These are phyloP conservation scores for Solea senegalensis DNA, from an alignment of 2,113 vertebrate genomes.

Conservation along the genomic window DNA sequence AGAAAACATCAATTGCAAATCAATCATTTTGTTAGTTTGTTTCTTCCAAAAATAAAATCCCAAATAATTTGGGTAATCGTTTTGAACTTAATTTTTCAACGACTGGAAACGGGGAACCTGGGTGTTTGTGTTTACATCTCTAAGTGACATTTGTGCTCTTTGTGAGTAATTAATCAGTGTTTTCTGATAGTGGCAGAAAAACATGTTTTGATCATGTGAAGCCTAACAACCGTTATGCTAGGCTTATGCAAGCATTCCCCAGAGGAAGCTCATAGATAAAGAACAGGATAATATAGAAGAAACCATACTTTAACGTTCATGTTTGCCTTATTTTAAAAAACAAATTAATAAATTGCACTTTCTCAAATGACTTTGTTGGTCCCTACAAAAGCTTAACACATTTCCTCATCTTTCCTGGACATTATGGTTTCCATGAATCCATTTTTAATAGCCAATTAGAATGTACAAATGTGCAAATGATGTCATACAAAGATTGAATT, in stretches of 20 bases:
- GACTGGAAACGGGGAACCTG: too few relatives aligned
- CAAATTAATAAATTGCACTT: background rate
- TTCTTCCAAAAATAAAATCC: background rate
- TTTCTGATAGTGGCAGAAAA: too few relatives aligned
- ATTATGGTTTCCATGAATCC: background rate
- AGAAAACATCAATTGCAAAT: background rate
- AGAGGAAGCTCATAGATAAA: background rate
- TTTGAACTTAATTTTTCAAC: too few relatives aligned
- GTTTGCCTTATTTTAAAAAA: too few relatives aligned
- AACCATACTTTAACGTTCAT: too few relatives aligned
- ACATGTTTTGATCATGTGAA: too few relatives aligned
- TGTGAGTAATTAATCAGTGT: too few relatives aligned
- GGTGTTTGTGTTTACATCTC: too few relatives aligned
- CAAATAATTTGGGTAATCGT: background rate
- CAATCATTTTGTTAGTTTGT: too few relatives aligned
- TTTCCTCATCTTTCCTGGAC: background rate
- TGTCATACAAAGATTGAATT: slow-evolving; percentile 9
- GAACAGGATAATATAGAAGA: background rate
- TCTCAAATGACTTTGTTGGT: background rate
- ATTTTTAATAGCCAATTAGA: slow-evolving; percentile 10
- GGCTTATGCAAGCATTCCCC: too few relatives aligned
- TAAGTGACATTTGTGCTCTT: too few relatives aligned
- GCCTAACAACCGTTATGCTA: too few relatives aligned
- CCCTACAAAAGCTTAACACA: background rate
- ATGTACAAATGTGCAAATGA: slow-evolving; percentile 5